Percentiles rank a stretch among this genome's conserved stretches.
Conservation (phyloP, 2,797 vertebrate species). For the Ceyx erithaca region DNA sequence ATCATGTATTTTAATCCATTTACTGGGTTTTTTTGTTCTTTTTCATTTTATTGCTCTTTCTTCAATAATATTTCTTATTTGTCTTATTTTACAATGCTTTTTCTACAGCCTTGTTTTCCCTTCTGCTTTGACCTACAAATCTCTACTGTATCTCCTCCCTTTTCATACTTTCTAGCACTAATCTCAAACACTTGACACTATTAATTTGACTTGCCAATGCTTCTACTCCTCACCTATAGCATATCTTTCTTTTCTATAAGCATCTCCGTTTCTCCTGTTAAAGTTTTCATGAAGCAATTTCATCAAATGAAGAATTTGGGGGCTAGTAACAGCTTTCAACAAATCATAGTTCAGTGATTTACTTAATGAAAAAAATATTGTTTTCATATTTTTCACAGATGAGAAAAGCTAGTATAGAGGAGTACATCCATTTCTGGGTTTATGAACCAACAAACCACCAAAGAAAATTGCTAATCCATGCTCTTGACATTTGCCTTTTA, state of each 20-base stretch:
- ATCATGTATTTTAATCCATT: not conserved
- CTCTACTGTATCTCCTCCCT: not conserved
- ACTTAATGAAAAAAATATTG: not conserved
- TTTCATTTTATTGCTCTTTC: not conserved
- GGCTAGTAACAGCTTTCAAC: not conserved
- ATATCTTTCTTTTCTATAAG: not conserved
- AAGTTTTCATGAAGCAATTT: not conserved
- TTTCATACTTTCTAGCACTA: not conserved
- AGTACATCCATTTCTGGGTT: not conserved
- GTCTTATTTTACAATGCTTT: not conserved
- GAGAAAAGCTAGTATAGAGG: not conserved
- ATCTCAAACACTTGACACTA: not conserved
- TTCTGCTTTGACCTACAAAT: not conserved
- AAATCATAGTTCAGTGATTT: not conserved
- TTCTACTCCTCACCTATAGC: not conserved
- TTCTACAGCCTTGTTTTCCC: not conserved
- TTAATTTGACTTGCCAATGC: not conserved
- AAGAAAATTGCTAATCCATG: not conserved
- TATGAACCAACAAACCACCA: not conserved
- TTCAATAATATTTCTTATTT: not conserved
- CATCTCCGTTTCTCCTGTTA: not conserved
- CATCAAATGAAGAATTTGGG: not conserved
- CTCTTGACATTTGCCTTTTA: not conserved
- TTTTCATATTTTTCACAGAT: not conserved
- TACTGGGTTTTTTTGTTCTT: not conserved